Base-by-base conservation (phyloP, 1,140 invertebrate species). In the Zelostemma sp. region DNA sequence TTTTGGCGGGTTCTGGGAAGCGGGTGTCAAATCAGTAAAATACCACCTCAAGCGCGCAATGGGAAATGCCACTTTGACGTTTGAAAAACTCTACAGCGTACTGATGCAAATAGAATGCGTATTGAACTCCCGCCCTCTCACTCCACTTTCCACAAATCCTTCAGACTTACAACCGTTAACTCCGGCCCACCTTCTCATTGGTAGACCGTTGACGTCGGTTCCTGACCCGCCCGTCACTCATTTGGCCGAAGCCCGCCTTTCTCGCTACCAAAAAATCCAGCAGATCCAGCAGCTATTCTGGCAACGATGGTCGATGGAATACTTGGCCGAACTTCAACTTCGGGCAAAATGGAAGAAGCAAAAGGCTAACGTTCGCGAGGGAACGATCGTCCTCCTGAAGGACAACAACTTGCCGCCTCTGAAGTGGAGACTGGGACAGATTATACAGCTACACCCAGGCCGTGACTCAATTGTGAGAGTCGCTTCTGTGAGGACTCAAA, bases 361-460 rank as follows among this genome's bases (percentile, higher is more conserved):
- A 6, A 6, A 69, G 8, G 6, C 17, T 1, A 54, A 68, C 15
- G 40, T 84, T 1, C 38, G 72, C 33, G 21, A 61, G 14, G 81
- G 76, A 15, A 60, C 63, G 11, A 15, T 85, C 6, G 83, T 85
- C 0, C 6, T 85, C 0, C 25, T 84, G 0, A 78, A 80, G 43
- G 76, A 82, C 43, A 73, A 80, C 6, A 78, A 80, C 40, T 1
- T 61, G n/a, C 76, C 77, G 5, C 76, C 79, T 2, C 47, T 79
- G 9, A 62, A 73, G 12, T 85, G 83, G 83, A 38, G 16, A 12
- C 6, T 73, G 19, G 67, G 65, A 43, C 21, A 55, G 6, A 35
- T 77, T 11, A 3, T 17, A 0, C 12, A 62, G 38, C 8, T 66
- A 0, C 65, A 75, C 47, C 69, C 59, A 4, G 74, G 72, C n/a